Conservation (phyloP, 2,113 vertebrate genomes). For the Harpagus bidentatus region DNA sequence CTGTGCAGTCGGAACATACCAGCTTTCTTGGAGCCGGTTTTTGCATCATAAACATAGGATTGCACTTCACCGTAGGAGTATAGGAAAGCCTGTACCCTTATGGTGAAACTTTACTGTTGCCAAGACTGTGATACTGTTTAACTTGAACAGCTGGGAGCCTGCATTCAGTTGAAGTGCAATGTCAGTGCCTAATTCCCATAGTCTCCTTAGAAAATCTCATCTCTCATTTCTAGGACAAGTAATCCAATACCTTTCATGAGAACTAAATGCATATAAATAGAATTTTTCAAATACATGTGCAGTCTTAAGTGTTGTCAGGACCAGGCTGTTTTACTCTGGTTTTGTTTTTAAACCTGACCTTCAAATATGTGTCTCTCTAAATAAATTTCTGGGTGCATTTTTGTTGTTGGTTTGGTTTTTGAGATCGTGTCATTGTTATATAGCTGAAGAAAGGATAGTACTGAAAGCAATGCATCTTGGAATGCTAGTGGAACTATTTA, state of each 20-base stretch:
- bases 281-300: neutral
- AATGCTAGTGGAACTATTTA: neutral
- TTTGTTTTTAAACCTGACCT: constrained; percentile 18
- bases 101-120: neutral
- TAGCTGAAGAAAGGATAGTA: neutral
- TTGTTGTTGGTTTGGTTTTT: neutral
- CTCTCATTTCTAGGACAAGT: neutral
- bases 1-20: neutral
- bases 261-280: neutral
- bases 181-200: neutral
- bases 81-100: neutral
- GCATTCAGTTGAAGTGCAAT: neutral
- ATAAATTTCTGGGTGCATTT: neutral
- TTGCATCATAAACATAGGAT: neutral
- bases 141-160: neutral
- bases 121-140: neutral
- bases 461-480: neutral
- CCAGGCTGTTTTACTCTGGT: neutral
- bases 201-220: neutral
- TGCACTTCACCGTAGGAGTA: neutral
- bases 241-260: neutral
- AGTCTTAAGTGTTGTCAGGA: neutral
- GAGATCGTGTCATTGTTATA: neutral
- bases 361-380: neutral
- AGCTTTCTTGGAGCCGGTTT: neutral